Evolutionary conservation across 2,797 vertebrate genomes (phyloP).

Genomic region (Platyrinchus mystaceus): DNA sequence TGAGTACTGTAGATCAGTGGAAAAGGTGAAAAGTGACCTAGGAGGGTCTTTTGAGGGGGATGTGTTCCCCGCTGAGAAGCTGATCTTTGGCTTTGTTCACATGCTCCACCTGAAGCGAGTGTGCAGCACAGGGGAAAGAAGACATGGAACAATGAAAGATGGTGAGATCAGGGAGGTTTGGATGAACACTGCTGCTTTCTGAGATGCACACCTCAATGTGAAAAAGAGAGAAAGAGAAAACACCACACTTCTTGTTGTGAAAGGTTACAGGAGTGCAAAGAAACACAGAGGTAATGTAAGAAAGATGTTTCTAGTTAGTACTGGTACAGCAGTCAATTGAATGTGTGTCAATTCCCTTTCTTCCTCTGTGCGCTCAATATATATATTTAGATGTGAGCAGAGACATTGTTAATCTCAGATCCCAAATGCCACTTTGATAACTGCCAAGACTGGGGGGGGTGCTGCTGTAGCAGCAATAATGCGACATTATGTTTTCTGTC

Average conservation of each 20-base stretch:
- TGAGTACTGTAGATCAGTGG: not conserved
- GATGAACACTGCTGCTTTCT: not conserved
- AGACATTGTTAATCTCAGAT: slow-evolving; percentile 56
- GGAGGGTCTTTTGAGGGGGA: not conserved
- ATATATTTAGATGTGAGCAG: slow-evolving; percentile 50
- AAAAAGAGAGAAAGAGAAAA: not conserved
- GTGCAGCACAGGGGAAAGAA: not conserved
- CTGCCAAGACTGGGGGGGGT: slow-evolving; percentile 20
- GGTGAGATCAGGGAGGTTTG: not conserved
- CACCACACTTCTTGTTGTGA: not conserved
- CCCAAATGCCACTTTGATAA: slow-evolving; percentile 38
- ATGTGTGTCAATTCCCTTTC: slow-evolving; percentile 47
- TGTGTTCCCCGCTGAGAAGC: not conserved
- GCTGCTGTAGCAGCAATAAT: not conserved
- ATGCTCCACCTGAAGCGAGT: not conserved
- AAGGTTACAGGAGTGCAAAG: not conserved
- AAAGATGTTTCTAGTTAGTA: slow-evolving; percentile 26
- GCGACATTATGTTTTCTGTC: slow-evolving; percentile 41
- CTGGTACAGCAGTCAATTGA: slow-evolving; percentile 47
- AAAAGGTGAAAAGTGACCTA: not conserved
- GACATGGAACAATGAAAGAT: not conserved
- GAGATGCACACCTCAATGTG: not conserved
- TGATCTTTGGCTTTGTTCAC: not conserved
- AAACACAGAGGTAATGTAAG: not conserved
- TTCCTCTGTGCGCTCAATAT: not conserved